Evolutionary conservation across 2,797 vertebrate species (phyloP).

Genomic region (Eulemur coronatus): DNA sequence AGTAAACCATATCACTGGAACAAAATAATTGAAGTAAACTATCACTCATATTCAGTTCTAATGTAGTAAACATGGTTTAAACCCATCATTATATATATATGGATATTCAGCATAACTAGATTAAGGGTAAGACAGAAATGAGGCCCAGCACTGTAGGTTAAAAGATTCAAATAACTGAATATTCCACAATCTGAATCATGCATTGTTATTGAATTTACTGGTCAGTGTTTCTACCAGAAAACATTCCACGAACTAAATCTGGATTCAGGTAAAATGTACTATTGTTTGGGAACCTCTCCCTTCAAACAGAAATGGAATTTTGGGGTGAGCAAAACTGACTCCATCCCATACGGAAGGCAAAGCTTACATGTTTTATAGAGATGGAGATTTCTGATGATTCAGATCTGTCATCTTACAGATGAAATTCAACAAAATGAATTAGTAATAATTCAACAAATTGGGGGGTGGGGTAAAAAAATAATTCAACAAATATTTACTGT

Average conservation of each 20-base stretch:
- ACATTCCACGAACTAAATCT: not conserved
- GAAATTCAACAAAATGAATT: not conserved
- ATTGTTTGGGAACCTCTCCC: not conserved
- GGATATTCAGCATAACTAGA: not conserved
- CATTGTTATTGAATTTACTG: not conserved
- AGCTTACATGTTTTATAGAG: not conserved
- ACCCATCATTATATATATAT: not conserved
- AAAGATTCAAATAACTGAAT: not conserved
- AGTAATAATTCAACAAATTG: not conserved
- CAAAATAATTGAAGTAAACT: not conserved
- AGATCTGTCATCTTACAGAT: not conserved
- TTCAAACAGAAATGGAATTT: not conserved
- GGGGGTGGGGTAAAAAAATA: not conserved
- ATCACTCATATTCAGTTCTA: not conserved
- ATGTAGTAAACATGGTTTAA: not conserved
- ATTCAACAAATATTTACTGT: not conserved
- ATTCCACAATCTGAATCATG: not conserved
- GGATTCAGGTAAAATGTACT: not conserved
- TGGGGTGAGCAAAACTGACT: not conserved
- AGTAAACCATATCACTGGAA: not conserved
- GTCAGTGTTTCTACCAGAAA: not conserved
- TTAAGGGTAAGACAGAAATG: not conserved
- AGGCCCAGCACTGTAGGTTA: not conserved
- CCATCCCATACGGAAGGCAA: not conserved
- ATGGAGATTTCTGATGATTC: slow-evolving; percentile 15